Percentiles rank a stretch among this genome's conserved stretches.
These are phyloP conservation scores for Oryctolagus cuniculus DNA, from an alignment of 2,113 vertebrate genomes.

Conservation along the genomic window mOryCun1.1 NC_091432.1:35112501-35113000, in stretches of 20 bases:
- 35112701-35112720: neutral
- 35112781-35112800: neutral
- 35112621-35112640: conserved; percentile 62
- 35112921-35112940: neutral
- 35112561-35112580: neutral
- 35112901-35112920: neutral
- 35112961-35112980: conserved; percentile 4
- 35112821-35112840: neutral
- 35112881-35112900: neutral
- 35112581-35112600: conserved; percentile 68
- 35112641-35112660: conserved; percentile 33
- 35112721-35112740: neutral
- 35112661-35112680: accelerated
- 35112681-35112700: neutral
- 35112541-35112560: conserved; percentile 63
- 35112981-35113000: neutral
- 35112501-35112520: conserved; percentile 73
- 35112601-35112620: conserved; percentile 60
- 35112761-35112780: neutral
- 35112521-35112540: conserved; percentile 48
- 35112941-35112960: conserved; percentile 46
- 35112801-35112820: neutral
- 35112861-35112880: conserved; percentile 5
- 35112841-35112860: neutral
- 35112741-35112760: neutral